Evolutionary conservation across 2,113 vertebrate genomes (phyloP), one percentile per base, ranked within the genome.

Genomic region (Tragelaphus strepsiceros): DNA sequence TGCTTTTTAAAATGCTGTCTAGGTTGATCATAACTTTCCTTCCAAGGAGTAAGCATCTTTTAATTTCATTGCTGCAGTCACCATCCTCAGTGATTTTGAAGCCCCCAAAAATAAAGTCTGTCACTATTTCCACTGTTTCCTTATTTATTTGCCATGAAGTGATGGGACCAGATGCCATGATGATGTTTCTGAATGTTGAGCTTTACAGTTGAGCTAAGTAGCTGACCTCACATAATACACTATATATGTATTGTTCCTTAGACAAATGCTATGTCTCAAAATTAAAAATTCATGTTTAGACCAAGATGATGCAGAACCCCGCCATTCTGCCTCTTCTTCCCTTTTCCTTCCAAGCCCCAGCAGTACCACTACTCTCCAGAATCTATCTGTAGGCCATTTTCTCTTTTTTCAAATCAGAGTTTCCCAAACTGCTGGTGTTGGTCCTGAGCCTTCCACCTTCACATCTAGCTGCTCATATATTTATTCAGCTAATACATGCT

Each of bases 281-380:
- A 64, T 86, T 86, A 35, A 96, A 93, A 91, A 9, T 87, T 95
- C 32, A 81, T 22, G 62, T 74, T 56, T 74, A 93, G 35, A 58
- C 15, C 28, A 89, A 64, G 74, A 49, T 51, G 49, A 89, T 89
- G 14, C 43, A 39, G 6, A 28, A 7, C 3, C 96, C 4, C 0
- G 30, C 21, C 26, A 30, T 93, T 90, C 28, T 39, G 3, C 35
- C 15, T 64, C 51, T 64, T 28, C 22, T 35, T 61, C 30, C 7
- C 11, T 4, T 93, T 77, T 84, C 35, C 9, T 22, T 64, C 2
- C 28, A 53, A 4, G 1, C 14, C n/a, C 35, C 14, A 46, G 53
- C 0, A 46, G 5, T 59, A 17, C n/a, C n/a, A 4, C 16, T 67
- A 13, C 15, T 32, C 14, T 49, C 54, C 6, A 64, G 28, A 95